Evolutionary conservation across 92 coral and sea anemone genomes (phyloP).

Genomic region (Epizoanthus illoricatus): DNA sequence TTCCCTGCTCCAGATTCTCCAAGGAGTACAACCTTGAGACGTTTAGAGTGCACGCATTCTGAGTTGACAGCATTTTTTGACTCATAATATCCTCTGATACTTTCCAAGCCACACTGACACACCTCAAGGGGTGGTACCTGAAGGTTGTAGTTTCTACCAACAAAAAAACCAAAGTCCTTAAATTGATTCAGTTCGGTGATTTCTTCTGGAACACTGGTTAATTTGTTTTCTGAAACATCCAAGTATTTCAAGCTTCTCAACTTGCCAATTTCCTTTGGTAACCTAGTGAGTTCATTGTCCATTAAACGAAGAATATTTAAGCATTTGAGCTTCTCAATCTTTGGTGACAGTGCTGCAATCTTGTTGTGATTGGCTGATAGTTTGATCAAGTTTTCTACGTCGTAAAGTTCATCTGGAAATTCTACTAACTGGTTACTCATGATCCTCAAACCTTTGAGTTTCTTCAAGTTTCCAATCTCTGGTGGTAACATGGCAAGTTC

Average conservation of each 20-base stretch:
- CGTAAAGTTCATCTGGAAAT: slow-evolving; percentile 76
- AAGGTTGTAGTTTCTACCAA: slow-evolving; percentile 72
- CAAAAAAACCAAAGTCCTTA: slow-evolving; percentile 46
- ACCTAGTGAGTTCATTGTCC: slow-evolving; percentile 63
- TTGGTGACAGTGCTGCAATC: slow-evolving; percentile 60
- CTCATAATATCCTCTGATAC: slow-evolving; percentile 74
- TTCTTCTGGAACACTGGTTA: slow-evolving; percentile 82
- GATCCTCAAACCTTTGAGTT: slow-evolving; percentile 69
- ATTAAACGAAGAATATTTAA: slow-evolving; percentile 64
- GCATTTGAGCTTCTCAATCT: slow-evolving; percentile 55
- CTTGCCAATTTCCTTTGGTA: slow-evolving; percentile 78
- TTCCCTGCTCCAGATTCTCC: slow-evolving; percentile 96
- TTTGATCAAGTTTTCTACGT: slow-evolving; percentile 61
- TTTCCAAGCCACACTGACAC: slow-evolving; percentile 74
- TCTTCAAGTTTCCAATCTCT: slow-evolving; percentile 66
- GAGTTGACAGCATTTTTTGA: slow-evolving; percentile 47
- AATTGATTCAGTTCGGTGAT: slow-evolving; percentile 52
- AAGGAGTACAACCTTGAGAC: slow-evolving; percentile 79
- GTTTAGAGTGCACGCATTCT: slow-evolving; percentile 63
- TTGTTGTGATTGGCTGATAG: slow-evolving; percentile 61
- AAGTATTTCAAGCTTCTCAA: slow-evolving; percentile 55
- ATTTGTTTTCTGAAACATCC: slow-evolving; percentile 74
- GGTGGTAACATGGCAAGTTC: slow-evolving; percentile 53
- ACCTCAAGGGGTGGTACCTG: slow-evolving; percentile 84
- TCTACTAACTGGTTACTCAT: slow-evolving; percentile 52